phyloP scores from a whole-genome alignment of 2,797 vertebrate species.

The Botia kubotai region DNA sequence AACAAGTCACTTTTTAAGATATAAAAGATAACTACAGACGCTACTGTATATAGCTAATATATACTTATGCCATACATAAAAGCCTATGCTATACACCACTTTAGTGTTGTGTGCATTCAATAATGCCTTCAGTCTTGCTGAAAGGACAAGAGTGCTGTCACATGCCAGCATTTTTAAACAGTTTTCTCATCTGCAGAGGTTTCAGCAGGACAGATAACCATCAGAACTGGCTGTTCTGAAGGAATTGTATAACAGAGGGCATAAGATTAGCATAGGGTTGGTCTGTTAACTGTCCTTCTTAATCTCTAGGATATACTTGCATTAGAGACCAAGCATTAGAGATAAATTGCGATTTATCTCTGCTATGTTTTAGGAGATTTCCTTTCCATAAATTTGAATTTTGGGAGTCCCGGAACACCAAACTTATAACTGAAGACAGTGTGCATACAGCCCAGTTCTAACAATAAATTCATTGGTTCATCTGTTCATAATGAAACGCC shows the following conservation, averaged over 20 bases:
- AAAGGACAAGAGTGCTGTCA: neutral
- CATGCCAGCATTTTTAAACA: neutral
- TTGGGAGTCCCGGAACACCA: neutral
- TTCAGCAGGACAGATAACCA: neutral
- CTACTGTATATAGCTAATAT: neutral
- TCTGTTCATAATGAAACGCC: slow-evolving; percentile 6
- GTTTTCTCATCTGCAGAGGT: neutral
- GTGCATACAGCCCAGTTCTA: neutral
- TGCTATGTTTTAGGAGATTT: neutral
- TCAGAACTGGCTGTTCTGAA: neutral
- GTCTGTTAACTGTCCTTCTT: neutral
- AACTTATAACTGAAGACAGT: neutral
- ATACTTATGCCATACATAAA: too few relatives aligned
- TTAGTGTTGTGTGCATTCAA: too few relatives aligned
- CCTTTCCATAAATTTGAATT: neutral
- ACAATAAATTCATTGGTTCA: neutral
- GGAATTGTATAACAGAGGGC: neutral
- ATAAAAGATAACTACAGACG: too few relatives aligned
- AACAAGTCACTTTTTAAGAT: neutral
- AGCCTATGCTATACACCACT: too few relatives aligned
- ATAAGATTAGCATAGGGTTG: neutral
- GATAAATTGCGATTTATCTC: neutral
- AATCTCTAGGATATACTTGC: neutral
- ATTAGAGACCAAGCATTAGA: too few relatives aligned
- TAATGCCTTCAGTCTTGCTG: neutral